These are phyloP conservation scores for Cinclus cinclus DNA, from an alignment of 2,113 vertebrate genomes.

Conservation along the genomic window DNA sequence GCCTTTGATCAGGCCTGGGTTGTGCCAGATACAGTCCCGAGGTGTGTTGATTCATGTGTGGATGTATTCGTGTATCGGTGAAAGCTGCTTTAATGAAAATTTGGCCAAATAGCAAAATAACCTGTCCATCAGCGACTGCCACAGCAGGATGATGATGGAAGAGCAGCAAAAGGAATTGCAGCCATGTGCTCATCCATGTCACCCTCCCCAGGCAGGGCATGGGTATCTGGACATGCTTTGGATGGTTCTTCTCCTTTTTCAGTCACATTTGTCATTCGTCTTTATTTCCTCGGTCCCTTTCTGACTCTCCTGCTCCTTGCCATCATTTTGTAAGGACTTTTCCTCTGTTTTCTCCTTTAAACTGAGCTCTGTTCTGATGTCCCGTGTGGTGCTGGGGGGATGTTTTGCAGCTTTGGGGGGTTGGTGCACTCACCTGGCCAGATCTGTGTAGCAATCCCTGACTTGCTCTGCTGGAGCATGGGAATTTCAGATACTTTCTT, in stretches of 20 bases:
- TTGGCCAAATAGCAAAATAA: neutral
- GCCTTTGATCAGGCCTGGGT: neutral
- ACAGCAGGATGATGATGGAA: neutral
- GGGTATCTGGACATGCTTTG: neutral
- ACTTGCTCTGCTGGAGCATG: fast-evolving
- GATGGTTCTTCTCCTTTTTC: neutral
- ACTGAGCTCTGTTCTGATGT: neutral
- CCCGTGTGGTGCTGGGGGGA: fast-evolving
- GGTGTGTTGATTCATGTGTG: fast-evolving
- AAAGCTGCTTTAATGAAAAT: neutral
- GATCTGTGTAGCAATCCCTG: neutral
- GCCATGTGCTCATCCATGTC: fast-evolving
- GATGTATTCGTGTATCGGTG: neutral
- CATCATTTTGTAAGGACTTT: neutral
- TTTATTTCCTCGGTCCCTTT: neutral
- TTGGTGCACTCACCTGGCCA: neutral
- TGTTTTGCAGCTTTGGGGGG: neutral
- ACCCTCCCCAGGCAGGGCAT: neutral
- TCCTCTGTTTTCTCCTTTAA: neutral
- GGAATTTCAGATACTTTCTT: neutral
- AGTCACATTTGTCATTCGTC: neutral
- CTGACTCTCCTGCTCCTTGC: fast-evolving
- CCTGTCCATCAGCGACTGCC: fast-evolving
- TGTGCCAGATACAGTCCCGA: neutral
- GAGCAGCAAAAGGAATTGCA: neutral